Base-by-base conservation (phyloP, 2,113 vertebrate species). In the Microtus oregoni region DNA sequence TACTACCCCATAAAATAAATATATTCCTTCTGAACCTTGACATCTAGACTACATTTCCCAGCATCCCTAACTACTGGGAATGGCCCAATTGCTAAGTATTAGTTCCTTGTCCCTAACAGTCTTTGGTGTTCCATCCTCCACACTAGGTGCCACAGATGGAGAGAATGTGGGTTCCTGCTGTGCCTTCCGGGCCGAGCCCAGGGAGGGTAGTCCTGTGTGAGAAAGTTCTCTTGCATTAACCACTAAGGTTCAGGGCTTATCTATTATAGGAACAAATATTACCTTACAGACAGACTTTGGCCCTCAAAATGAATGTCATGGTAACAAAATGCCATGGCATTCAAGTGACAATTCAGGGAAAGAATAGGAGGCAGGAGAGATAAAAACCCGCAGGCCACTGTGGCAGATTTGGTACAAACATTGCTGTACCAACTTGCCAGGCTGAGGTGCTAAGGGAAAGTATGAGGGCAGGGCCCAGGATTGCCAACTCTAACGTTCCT, bases 1-100 rank as follows among this genome's bases (percentile, higher is more conserved):
- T 28, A 55, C 7, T 38, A 82, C 14, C 81, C 20, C 50, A 68
- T n/a, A 76, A 50, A 65, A 78, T 20, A 68, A 94, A 78, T n/a
- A 47, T 92, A 47, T 92, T 88, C n/a, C 61, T n/a, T 52, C 58
- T 83, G 58, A 85, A 63, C 47, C 85, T 30, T 30, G 90, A 77
- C 52, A 63, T 32, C 9, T 28, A 76, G 76, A 75, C 89, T 89
- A 73, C 94, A 94, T 82, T 89, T 90, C 89, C 92, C 91, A 92
- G 77, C 63, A 92, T 47, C 61, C 81, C 35, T 86, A 95, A 52
- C 73, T 20, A 55, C 3, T 61, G 24, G 55, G 67, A 1, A 4
- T 15, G 76, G 75, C 67, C 41, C n/a, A 0, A 3, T 61, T 41
- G 38, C 72, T 38, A 9, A 70, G 70, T 11, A 10, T 50, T 19